These are phyloP conservation scores for Phallusia fumigata DNA, from an alignment of 23 tunicate species.

Conservation along the genomic window DNA sequence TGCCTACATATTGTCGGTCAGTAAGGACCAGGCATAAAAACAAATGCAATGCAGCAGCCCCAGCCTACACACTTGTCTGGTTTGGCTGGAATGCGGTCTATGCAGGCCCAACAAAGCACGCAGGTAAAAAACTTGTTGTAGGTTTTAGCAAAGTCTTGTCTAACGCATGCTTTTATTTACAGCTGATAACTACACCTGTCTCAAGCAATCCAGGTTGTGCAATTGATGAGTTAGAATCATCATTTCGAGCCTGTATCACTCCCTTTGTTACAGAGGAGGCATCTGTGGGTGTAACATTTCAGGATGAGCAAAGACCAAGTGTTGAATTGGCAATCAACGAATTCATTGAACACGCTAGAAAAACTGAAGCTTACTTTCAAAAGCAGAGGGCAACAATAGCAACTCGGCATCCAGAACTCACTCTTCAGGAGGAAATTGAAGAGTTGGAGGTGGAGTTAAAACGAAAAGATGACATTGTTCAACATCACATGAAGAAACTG, in stretches of 20 bases:
- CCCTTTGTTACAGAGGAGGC: slow-evolving; percentile 38
- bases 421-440: slow-evolving; percentile 56
- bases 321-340: slow-evolving; percentile 45
- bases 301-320: slow-evolving; percentile 56
- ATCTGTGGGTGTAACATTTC: slow-evolving; percentile 22
- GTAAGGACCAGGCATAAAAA: too few relatives aligned
- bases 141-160: too few relatives aligned
- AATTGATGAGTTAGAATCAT: slow-evolving; percentile 52
- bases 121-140: neutral
- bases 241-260: slow-evolving; percentile 52
- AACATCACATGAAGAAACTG: slow-evolving; percentile 23
- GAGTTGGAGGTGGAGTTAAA: slow-evolving; percentile 52
- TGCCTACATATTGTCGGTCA: too few relatives aligned
- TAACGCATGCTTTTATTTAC: too few relatives aligned
- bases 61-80: slow-evolving; percentile 5
- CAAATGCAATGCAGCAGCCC: neutral
- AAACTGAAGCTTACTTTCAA: slow-evolving; percentile 59
- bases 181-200: neutral
- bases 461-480: slow-evolving; percentile 40
- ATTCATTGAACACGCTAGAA: slow-evolving; percentile 57
- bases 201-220: slow-evolving; percentile 1
- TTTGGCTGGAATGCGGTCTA: neutral
- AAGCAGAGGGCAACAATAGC: slow-evolving; percentile 47
- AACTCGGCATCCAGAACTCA: slow-evolving; percentile 44
- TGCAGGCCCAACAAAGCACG: neutral